Percentiles rank a stretch among this genome's conserved stretches.
phyloP scores from a whole-genome alignment of 2,113 vertebrate species.

The Ceratotherium simum region DNA sequence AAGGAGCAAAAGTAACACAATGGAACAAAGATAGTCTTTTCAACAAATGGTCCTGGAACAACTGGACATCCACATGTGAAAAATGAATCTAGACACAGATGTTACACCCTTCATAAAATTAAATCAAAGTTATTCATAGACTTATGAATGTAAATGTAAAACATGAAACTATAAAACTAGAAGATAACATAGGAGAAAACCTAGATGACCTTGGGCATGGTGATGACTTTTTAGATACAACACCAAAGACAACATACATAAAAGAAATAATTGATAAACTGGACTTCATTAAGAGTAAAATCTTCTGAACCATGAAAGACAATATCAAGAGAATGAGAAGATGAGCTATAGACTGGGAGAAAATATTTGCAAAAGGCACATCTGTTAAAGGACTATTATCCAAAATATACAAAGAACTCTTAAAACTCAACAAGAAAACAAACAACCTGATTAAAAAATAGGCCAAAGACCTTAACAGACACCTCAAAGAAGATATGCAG shows the following conservation, averaged over 20 bases:
- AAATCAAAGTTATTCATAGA: not conserved
- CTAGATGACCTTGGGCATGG: not conserved
- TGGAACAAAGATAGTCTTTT: not conserved
- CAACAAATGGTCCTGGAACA: not conserved
- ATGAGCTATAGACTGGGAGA: not conserved
- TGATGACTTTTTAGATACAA: not conserved
- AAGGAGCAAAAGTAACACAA: not conserved
- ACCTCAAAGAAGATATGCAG: not conserved
- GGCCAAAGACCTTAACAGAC: not conserved
- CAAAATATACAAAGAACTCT: not conserved
- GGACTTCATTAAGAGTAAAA: not conserved
- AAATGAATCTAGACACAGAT: not conserved
- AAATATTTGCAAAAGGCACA: not conserved
- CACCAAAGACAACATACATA: not conserved
- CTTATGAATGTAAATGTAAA: not conserved
- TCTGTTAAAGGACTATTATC: not conserved
- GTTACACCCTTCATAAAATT: not conserved
- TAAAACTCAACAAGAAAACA: not conserved
- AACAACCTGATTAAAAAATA: not conserved
- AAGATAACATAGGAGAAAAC: not conserved
- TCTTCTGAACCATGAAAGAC: not conserved
- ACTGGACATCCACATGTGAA: not conserved
- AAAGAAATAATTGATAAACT: not conserved
- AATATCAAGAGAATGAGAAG: not conserved
- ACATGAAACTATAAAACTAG: not conserved